phyloP scores from a whole-genome alignment of 1,140 invertebrate genomes.

The Melanaphis sacchari region DNA sequence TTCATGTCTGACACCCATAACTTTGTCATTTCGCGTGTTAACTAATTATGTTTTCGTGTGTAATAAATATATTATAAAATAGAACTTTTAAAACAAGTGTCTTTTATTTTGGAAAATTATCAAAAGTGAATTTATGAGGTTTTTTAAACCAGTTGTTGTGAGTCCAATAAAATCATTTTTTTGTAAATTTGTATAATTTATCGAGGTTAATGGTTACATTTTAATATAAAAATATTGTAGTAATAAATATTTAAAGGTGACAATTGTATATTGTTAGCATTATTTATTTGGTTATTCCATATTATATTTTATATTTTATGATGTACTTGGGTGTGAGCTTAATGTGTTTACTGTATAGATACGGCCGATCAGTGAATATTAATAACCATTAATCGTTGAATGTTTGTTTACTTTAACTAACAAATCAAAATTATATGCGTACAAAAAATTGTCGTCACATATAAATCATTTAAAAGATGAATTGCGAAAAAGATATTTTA shows the following conservation, averaged over 20 bases:
- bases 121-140: conserved; percentile 21
- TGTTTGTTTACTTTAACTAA: conserved; percentile 20
- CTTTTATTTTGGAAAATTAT: conserved; percentile 25
- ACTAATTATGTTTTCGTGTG: conserved; percentile 32
- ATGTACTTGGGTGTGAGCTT: conserved; percentile 1
- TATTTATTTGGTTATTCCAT: conserved; percentile 36
- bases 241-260: conserved; percentile 24
- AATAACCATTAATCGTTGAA: conserved; percentile 18
- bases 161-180: conserved; percentile 3
- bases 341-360: background rate
- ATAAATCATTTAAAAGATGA: conserved; percentile 6
- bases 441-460: background rate
- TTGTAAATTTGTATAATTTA: conserved; percentile 4
- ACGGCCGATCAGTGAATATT: conserved; percentile 1
- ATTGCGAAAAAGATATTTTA: background rate
- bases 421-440: conserved; percentile 20
- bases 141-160: conserved; percentile 6
- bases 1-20: conserved; percentile 11
- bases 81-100: conserved; percentile 33
- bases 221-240: background rate
- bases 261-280: conserved; percentile 18
- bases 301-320: background rate
- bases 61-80: background rate
- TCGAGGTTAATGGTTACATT: background rate
- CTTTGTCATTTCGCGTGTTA: background rate